Evolutionary conservation across 2,888 invertebrate genomes (phyloP).

Genomic region (Tinea semifulvella): DNA sequence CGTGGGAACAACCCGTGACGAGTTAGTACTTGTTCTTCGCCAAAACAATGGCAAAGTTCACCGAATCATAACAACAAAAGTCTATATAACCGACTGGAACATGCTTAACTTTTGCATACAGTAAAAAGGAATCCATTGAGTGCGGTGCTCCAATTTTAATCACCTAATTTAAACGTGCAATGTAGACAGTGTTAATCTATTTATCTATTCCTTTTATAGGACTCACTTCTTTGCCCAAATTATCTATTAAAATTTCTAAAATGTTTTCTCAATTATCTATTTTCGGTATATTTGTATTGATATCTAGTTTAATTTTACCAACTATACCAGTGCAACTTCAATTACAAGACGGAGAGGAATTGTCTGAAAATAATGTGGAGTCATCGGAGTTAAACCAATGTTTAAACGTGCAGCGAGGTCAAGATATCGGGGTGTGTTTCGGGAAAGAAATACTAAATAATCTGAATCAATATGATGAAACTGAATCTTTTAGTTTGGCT

Average conservation of each 20-base stretch:
- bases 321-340: constrained; percentile 45
- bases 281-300: constrained; percentile 23
- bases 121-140: constrained; percentile 11
- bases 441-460: constrained; percentile 74
- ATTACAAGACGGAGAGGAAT: constrained; percentile 45
- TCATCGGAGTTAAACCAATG: constrained; percentile 48
- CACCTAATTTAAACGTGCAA: background rate
- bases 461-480: constrained; percentile 71
- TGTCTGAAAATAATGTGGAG: constrained; percentile 40
- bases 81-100: constrained; percentile 50
- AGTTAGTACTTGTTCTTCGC: constrained; percentile 24
- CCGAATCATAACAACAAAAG: constrained; percentile 59
- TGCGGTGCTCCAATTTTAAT: constrained; percentile 9
- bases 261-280: constrained; percentile 23
- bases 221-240: background rate
- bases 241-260: constrained; percentile 14
- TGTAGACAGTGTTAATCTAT: constrained; percentile 1
- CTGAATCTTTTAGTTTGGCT: constrained; percentile 72
- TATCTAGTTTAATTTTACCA: constrained; percentile 29
- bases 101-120: constrained; percentile 1
- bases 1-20: constrained; percentile 58
- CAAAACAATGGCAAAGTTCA: constrained; percentile 64
- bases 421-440: constrained; percentile 70
- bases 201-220: background rate
- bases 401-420: constrained; percentile 38